These are phyloP conservation scores for Poeciliopsis infans DNA, from an alignment of 2,797 vertebrate genomes.

Conservation along the genomic window DNA sequence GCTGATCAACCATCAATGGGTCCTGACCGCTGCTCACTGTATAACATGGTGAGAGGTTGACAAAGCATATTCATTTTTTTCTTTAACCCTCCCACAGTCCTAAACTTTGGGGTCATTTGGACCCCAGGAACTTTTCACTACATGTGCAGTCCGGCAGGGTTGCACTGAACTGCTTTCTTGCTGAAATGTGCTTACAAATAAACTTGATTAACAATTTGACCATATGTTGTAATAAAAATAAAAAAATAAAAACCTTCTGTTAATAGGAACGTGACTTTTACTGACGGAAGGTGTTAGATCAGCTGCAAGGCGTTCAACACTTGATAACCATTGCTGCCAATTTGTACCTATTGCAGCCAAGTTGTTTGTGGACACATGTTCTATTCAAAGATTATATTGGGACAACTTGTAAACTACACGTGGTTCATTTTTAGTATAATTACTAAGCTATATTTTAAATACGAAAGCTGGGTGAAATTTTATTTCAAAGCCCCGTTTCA, in stretches of 20 bases:
- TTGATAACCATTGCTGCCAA: not conserved
- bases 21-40: conserved; percentile 60
- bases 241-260: not conserved
- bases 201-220: too few relatives aligned
- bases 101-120: too few relatives aligned
- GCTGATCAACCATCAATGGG: conserved; percentile 39
- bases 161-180: too few relatives aligned
- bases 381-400: not conserved
- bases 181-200: too few relatives aligned
- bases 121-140: too few relatives aligned
- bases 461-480: not conserved
- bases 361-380: not conserved
- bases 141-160: too few relatives aligned
- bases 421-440: not conserved
- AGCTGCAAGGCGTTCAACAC: not conserved
- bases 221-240: not conserved
- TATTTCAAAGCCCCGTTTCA: not conserved
- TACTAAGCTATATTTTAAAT: not conserved
- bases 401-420: not conserved
- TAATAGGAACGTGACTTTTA: not conserved
- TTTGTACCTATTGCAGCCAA: not conserved
- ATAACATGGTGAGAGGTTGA: not conserved
- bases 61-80: not conserved
- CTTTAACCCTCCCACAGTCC: too few relatives aligned
- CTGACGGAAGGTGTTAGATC: not conserved